Base-by-base conservation (phyloP, 2,113 vertebrate genomes). In the Cinclus cinclus region DNA sequence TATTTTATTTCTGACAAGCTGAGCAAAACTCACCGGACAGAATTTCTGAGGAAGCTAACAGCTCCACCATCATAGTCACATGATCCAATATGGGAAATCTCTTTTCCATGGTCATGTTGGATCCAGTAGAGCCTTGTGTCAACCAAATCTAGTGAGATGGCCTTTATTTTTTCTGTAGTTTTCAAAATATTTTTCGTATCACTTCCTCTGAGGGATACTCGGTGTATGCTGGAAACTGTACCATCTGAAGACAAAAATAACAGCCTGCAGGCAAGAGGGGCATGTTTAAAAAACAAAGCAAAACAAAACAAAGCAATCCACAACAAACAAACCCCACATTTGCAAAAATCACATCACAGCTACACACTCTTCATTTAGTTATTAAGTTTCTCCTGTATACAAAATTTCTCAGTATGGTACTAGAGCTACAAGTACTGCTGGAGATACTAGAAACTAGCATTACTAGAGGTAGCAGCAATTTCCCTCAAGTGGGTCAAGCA, bases 231-330 rank as follows among this genome's bases (percentile, higher is more conserved):
- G 41, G 98, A 93, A n/a, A 91, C 58, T 37, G 63, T 75, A 22
- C 97, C 97, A 23, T 97, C 98, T 42, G 98, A 99, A 74, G 99
- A 96, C 98, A 99, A 99, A 95, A 99, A 99, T 55, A 99, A 80
- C 73, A 98, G 94, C 96, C 99, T 99, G 97, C 62, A 96, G 64
- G 67, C 11, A 89, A 93, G 74, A 91, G 11, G 87, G 6, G 8
- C 1, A 21, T 18, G 19, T 30, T 78, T 47, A 17, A n/a, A 73
- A 58, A 17, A 11, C 14, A 27, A 27, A 64, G 4, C 30, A 46
- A 67, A 77, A 5, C 10, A 52, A 52, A 75, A 13, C 6, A 20
- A 16, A 49, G 46, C 7, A 7, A 0, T 9, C 6, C 30, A 33
- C 35, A 62, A 37, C 35, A 42, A 77, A 24, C 20, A 58, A 62